Conservation (phyloP, 2,113 vertebrate genomes). For the Cynopterus brachyotis region DNA sequence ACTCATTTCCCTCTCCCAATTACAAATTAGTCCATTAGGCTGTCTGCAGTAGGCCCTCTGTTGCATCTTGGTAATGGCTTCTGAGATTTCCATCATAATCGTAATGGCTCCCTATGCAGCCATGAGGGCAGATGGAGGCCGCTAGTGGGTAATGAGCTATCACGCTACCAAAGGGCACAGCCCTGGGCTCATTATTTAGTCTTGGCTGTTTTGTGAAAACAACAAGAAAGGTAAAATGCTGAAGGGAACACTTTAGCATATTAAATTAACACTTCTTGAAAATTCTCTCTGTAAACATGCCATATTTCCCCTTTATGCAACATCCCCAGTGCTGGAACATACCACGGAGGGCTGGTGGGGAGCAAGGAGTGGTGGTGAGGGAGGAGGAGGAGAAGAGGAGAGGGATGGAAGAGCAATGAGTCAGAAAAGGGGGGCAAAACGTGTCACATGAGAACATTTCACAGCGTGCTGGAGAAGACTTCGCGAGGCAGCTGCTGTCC, state of each 20-base stretch:
- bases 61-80: conserved; percentile 99
- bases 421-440: conserved; percentile 63
- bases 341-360: conserved; percentile 31
- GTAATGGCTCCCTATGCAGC: conserved; percentile 98
- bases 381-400: neutral
- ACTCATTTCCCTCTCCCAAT: conserved; percentile 98
- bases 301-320: conserved; percentile 85
- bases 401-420: conserved; percentile 39
- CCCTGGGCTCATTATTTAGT: conserved; percentile 97
- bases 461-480: fast-evolving
- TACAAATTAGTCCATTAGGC: conserved; percentile 99
- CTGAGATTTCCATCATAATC: conserved; percentile 99
- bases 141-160: conserved; percentile 99
- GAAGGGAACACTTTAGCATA: conserved; percentile 88
- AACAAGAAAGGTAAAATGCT: conserved; percentile 89
- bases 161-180: conserved; percentile 97
- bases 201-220: conserved; percentile 89
- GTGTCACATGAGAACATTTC: neutral
- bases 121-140: conserved; percentile 99
- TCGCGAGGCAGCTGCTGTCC: neutral
- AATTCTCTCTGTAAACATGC: conserved; percentile 87
- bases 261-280: conserved; percentile 90
- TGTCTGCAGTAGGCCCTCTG: conserved; percentile 96
- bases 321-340: conserved; percentile 67
- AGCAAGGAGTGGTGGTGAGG: neutral